Evolutionary conservation across 2,113 vertebrate genomes (phyloP).

Genomic region (Dermatemys mawii): DNA sequence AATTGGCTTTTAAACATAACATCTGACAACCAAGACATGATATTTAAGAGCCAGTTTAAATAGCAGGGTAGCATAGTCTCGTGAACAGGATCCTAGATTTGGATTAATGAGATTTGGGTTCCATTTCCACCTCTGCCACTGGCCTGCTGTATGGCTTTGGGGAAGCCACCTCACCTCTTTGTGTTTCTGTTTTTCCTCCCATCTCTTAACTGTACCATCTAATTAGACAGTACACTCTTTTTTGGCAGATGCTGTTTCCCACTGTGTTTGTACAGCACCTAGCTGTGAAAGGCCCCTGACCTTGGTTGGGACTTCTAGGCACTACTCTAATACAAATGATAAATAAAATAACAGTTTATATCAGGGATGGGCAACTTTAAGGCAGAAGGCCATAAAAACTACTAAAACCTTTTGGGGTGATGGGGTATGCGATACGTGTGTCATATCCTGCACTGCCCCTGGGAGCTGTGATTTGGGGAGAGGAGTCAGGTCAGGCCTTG

Average conservation of each 20-base stretch:
- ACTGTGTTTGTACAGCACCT: not conserved
- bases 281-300: not conserved
- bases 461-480: too few relatives aligned
- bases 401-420: too few relatives aligned
- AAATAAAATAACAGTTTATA: not conserved
- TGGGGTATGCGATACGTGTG: too few relatives aligned
- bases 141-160: not conserved
- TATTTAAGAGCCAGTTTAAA: constrained; percentile 1
- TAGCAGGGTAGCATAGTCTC: not conserved
- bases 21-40: not conserved
- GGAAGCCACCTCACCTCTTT: not conserved
- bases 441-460: too few relatives aligned
- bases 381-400: not conserved
- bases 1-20: constrained; percentile 41
- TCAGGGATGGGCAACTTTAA: not conserved
- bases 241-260: not conserved
- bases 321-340: not conserved
- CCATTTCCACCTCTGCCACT: not conserved
- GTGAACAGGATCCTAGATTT: not conserved
- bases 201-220: not conserved
- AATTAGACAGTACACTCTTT: not conserved
- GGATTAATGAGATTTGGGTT: not conserved
- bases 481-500: too few relatives aligned
- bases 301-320: not conserved
- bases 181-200: not conserved